phyloP scores from a whole-genome alignment of 2,797 vertebrate genomes.

The Anguilla marmorata region DNA sequence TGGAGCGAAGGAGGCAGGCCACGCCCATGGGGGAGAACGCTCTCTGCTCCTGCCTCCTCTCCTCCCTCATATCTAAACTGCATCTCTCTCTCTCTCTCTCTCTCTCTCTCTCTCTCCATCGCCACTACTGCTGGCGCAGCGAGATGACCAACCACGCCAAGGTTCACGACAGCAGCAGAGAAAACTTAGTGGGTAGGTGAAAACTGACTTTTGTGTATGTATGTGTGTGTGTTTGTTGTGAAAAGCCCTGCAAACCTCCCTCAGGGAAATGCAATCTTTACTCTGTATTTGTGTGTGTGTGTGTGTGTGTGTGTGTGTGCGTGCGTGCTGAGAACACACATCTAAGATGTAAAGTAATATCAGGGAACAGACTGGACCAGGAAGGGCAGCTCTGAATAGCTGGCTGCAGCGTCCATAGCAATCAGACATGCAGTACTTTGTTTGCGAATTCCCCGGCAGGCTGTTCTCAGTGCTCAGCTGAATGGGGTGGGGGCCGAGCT shows the following conservation, averaged over 20 bases:
- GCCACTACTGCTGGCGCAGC: conserved; percentile 51
- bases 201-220: neutral
- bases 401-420: neutral
- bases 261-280: neutral
- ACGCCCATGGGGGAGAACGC: conserved; percentile 45
- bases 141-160: conserved; percentile 63
- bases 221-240: neutral
- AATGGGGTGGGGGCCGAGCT: neutral
- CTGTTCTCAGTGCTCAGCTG: neutral
- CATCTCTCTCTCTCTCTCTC: conserved; percentile 23
- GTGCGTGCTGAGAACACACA: neutral
- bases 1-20: conserved; percentile 27
- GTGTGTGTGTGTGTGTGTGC: neutral
- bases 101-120: conserved; percentile 44
- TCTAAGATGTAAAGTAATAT: neutral
- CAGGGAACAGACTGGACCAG: neutral
- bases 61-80: conserved; percentile 43
- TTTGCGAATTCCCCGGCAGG: neutral
- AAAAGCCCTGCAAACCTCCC: neutral
- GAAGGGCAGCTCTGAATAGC: neutral
- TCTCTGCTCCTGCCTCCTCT: neutral
- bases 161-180: conserved; percentile 48
- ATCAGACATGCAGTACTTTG: neutral
- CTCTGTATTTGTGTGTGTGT: neutral
- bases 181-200: conserved; percentile 60